These are phyloP conservation scores for Calcarius lapponicus DNA, from an alignment of 2,797 vertebrate species.

Conservation along the genomic window DNA sequence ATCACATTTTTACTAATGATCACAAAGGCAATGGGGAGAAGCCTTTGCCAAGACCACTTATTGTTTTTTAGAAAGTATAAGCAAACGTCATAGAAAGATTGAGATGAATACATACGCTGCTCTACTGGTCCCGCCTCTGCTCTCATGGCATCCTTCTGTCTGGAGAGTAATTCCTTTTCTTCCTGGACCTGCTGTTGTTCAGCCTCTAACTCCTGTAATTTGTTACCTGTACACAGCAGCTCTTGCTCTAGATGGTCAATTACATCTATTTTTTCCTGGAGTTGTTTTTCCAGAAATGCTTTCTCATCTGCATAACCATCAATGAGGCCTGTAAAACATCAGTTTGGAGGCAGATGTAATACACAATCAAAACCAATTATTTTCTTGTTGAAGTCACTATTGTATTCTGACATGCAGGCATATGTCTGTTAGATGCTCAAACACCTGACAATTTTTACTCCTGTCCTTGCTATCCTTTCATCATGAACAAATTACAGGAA, in stretches of 20 bases:
- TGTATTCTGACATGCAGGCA: background rate
- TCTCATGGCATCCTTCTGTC: constrained; percentile 91
- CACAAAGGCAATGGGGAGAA: background rate
- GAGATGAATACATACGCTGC: constrained; percentile 86
- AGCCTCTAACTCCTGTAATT: constrained; percentile 90
- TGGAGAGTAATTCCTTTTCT: constrained; percentile 87
- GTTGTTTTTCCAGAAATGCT: constrained; percentile 85
- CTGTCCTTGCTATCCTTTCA: background rate
- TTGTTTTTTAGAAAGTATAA: background rate
- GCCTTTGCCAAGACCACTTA: background rate
- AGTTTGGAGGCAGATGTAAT: background rate
- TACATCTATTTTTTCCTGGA: constrained; percentile 87
- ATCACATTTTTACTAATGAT: background rate
- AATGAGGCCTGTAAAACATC: constrained; percentile 83
- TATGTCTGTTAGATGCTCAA: background rate
- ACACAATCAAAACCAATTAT: background rate
- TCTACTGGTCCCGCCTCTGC: constrained; percentile 86
- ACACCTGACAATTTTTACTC: background rate
- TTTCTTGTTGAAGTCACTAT: background rate
- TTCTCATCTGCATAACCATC: constrained; percentile 94
- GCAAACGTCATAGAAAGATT: background rate
- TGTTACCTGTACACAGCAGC: constrained; percentile 86
- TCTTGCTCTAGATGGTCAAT: constrained; percentile 90
- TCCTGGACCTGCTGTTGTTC: constrained; percentile 87
- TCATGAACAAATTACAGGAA: background rate